These are phyloP conservation scores for Myanophis thanlyinensis DNA, from an alignment of 2,113 vertebrate genomes.

Conservation along the genomic window DNA sequence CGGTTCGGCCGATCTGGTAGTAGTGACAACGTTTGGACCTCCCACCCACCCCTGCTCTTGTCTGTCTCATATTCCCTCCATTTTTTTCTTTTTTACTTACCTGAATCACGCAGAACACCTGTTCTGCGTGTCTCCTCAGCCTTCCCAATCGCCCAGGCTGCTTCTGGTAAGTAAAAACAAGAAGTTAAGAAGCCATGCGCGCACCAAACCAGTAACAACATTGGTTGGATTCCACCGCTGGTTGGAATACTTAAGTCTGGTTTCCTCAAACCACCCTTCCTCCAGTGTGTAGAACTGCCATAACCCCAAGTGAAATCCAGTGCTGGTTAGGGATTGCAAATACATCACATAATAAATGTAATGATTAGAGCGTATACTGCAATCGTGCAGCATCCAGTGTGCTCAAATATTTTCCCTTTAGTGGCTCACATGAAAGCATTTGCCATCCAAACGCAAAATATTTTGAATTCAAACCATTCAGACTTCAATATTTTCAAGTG, in stretches of 20 bases:
- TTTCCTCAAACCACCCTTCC: background rate
- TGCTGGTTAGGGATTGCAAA: background rate
- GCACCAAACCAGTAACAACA: too few species aligned
- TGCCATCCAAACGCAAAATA: background rate
- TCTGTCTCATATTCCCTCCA: too few species aligned
- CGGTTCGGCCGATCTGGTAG: too few species aligned
- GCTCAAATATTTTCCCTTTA: background rate
- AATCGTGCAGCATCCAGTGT: background rate
- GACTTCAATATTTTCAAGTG: background rate
- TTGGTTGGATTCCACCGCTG: too few species aligned
- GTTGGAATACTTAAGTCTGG: background rate
- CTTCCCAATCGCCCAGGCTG: too few species aligned
- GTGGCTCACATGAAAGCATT: background rate
- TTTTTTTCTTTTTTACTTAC: too few species aligned
- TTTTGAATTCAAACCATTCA: background rate
- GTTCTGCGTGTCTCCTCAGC: too few species aligned
- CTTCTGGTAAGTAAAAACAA: too few species aligned
- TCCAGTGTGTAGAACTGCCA: background rate
- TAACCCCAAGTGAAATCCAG: background rate
- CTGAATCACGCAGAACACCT: too few species aligned
- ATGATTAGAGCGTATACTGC: background rate
- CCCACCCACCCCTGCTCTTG: too few species aligned
- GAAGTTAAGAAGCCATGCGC: too few species aligned
- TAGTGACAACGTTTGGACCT: too few species aligned
- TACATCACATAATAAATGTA: background rate